Evolutionary conservation across 2,888 invertebrate genomes (phyloP).

Genomic region (Graphium colonna): DNA sequence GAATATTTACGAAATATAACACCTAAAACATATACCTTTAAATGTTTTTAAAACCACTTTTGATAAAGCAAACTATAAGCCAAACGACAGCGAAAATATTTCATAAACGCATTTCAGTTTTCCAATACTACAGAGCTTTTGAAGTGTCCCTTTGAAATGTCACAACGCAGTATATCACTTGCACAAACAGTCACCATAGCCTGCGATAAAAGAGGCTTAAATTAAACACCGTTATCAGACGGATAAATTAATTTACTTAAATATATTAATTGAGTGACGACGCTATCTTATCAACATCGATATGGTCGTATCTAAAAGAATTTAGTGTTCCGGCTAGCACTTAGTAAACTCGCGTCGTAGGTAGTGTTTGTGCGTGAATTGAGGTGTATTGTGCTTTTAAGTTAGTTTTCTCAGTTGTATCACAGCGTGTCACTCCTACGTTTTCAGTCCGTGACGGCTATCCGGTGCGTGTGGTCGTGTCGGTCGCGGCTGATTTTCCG

Average conservation of each 20-base stretch:
- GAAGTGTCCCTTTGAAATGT: not conserved
- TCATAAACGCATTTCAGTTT: not conserved
- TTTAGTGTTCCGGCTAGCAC: conserved; percentile 10
- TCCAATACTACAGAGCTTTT: no score
- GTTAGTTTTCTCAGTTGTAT: conserved; percentile 16
- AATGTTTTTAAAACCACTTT: no score
- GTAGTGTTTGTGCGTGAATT: not conserved
- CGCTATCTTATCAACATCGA: conserved; percentile 47
- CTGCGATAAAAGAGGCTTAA: conserved; percentile 47
- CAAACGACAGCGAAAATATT: no score
- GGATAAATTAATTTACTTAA: conserved; percentile 58
- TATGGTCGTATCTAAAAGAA: conserved; percentile 23
- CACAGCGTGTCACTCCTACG: not conserved
- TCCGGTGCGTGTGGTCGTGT: conserved; percentile 19
- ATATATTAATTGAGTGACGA: conserved; percentile 56
- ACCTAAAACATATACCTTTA: no score
- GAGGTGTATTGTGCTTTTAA: conserved; percentile 8
- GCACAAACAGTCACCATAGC: conserved; percentile 34
- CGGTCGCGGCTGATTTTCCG: not conserved
- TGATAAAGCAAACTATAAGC: no score
- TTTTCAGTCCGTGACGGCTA: conserved; percentile 20
- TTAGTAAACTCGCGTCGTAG: not conserved
- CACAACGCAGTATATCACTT: conserved; percentile 17
- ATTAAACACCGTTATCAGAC: conserved; percentile 52
- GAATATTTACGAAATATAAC: no score